phyloP scores from a whole-genome alignment of 2,113 vertebrate genomes.

The Equus quagga region DNA sequence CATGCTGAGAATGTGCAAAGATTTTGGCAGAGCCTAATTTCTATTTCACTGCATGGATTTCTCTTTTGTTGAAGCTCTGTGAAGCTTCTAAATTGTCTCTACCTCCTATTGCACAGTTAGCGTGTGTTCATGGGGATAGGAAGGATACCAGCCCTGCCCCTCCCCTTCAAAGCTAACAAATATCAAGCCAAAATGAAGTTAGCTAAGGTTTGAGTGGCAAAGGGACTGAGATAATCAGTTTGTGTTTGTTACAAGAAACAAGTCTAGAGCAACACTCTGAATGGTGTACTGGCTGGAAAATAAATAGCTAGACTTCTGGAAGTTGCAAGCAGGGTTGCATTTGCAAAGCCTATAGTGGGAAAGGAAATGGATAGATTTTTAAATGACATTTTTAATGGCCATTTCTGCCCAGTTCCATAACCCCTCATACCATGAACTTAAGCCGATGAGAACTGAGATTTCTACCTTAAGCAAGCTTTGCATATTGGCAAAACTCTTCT shows the following conservation, averaged over 20 bases:
- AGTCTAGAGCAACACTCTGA: slow-evolving; percentile 14
- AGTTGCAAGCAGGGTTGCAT: background rate
- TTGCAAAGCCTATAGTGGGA: slow-evolving; percentile 62
- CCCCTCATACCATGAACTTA: background rate
- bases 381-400: slow-evolving; percentile 26
- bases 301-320: slow-evolving; percentile 57
- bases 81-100: slow-evolving; percentile 12
- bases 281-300: background rate
- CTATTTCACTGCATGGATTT: background rate
- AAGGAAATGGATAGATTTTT: slow-evolving; percentile 68
- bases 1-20: slow-evolving; percentile 39
- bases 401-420: background rate
- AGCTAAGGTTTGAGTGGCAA: background rate
- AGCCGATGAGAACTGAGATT: background rate
- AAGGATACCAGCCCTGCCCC: background rate
- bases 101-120: background rate
- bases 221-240: background rate
- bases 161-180: background rate
- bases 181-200: slow-evolving; percentile 49
- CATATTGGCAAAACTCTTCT: slow-evolving; percentile 36
- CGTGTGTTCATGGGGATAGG: background rate
- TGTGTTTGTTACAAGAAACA: slow-evolving; percentile 16
- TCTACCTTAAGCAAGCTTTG: slow-evolving; percentile 35
- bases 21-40: slow-evolving; percentile 53
- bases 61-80: slow-evolving; percentile 42